Evolutionary conservation across 2,113 vertebrate species (phyloP).

Genomic region (Electrona antarctica): DNA sequence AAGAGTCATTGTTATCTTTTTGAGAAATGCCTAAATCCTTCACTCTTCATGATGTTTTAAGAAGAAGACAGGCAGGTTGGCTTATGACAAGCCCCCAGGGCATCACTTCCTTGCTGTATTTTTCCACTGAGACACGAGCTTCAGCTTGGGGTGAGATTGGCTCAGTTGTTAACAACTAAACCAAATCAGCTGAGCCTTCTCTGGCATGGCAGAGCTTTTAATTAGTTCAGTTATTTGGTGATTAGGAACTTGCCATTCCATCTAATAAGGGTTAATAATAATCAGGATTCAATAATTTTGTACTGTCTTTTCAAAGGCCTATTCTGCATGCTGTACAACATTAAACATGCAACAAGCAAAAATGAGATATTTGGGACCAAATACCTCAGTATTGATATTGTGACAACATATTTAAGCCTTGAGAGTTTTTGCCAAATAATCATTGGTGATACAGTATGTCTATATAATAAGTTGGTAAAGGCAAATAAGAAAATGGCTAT

Average conservation of each 20-base stretch:
- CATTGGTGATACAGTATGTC: too few relatives aligned
- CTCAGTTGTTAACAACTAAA: slow-evolving; percentile 65
- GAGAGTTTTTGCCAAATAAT: too few relatives aligned
- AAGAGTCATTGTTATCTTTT: slow-evolving; percentile 33
- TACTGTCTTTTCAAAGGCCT: neutral
- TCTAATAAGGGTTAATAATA: neutral
- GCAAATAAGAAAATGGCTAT: too few relatives aligned
- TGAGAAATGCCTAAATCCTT: slow-evolving; percentile 21
- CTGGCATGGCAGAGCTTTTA: slow-evolving; percentile 33
- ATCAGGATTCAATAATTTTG: neutral
- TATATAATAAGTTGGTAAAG: too few relatives aligned
- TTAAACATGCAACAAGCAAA: too few relatives aligned
- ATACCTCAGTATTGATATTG: too few relatives aligned
- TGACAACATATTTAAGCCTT: too few relatives aligned
- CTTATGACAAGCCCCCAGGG: slow-evolving; percentile 35
- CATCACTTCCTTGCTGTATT: slow-evolving; percentile 59
- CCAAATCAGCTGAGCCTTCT: slow-evolving; percentile 64
- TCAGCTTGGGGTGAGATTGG: slow-evolving; percentile 54
- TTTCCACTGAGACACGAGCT: slow-evolving; percentile 65
- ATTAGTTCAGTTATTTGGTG: slow-evolving; percentile 34
- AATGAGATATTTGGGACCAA: too few relatives aligned
- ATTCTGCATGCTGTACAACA: neutral
- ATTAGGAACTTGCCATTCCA: slow-evolving; percentile 33
- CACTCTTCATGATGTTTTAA: neutral
- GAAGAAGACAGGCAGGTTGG: slow-evolving; percentile 13